Evolutionary conservation across 2,113 vertebrate species (phyloP).

Genomic region (Holacanthus passer): DNA sequence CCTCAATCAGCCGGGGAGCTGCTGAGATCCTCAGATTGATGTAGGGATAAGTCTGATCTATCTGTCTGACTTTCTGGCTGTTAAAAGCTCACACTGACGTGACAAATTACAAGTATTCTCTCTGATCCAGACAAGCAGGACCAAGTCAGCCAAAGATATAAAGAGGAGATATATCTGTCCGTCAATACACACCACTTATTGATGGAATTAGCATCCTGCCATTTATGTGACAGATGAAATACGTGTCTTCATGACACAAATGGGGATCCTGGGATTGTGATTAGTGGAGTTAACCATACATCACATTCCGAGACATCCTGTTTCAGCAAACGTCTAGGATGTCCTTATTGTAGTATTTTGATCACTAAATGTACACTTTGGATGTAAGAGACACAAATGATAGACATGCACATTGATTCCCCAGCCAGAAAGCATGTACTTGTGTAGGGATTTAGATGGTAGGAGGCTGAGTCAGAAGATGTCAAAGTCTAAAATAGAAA

Average conservation of each 20-base stretch:
- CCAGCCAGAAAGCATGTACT: neutral
- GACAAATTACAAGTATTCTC: neutral
- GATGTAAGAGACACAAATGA: neutral
- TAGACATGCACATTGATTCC: neutral
- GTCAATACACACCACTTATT: neutral
- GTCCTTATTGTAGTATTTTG: neutral
- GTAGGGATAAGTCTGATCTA: neutral
- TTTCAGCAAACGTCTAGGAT: neutral
- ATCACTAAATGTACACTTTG: neutral
- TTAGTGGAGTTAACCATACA: neutral
- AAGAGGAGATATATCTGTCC: neutral
- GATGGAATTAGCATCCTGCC: neutral
- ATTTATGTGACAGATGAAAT: neutral
- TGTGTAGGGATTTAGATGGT: neutral
- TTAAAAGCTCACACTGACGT: neutral
- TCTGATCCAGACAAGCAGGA: neutral
- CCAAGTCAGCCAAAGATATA: neutral
- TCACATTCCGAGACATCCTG: neutral
- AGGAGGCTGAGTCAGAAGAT: too few species aligned
- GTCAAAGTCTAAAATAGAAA: too few species aligned
- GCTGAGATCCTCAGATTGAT: neutral
- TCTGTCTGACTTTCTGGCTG: neutral
- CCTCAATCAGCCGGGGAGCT: neutral
- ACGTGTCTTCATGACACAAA: neutral
- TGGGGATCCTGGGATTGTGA: neutral